Evolutionary conservation across 2,113 vertebrate genomes (phyloP).

Genomic region (Ivindomyrus marchei): DNA sequence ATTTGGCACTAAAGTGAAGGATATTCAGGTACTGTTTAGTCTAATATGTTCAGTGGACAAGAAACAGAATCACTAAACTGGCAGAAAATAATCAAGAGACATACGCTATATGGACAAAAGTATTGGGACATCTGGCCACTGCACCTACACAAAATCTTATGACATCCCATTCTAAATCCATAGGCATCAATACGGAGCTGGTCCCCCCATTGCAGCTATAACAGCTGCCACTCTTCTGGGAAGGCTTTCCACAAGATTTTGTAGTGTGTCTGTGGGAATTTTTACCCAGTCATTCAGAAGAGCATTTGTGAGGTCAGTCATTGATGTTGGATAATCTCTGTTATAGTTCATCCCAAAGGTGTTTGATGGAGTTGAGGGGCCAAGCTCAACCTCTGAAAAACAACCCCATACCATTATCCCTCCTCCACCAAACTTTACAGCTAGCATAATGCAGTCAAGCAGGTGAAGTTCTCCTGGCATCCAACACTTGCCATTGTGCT

Average conservation of each 20-base stretch:
- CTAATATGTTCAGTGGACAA: neutral
- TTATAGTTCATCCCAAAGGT: neutral
- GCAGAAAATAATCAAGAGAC: neutral
- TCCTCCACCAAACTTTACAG: neutral
- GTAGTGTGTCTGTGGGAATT: neutral
- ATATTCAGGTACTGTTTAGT: neutral
- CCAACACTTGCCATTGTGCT: neutral
- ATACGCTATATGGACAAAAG: neutral
- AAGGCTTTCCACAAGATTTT: neutral
- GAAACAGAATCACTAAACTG: neutral
- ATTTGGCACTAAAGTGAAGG: neutral
- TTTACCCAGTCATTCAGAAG: neutral
- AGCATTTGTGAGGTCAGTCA: neutral
- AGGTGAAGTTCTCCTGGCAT: neutral
- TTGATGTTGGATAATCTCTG: too few species aligned
- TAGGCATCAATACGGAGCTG: neutral
- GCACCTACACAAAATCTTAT: neutral
- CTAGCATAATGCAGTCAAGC: neutral
- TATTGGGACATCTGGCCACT: neutral
- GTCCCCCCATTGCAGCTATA: neutral
- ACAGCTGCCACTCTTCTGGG: neutral
- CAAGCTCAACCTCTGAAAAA: neutral
- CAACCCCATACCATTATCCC: neutral
- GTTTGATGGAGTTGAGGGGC: neutral
- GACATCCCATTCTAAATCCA: neutral